phyloP scores from a whole-genome alignment of 2,797 vertebrate species.

The Cuculus canorus region DNA sequence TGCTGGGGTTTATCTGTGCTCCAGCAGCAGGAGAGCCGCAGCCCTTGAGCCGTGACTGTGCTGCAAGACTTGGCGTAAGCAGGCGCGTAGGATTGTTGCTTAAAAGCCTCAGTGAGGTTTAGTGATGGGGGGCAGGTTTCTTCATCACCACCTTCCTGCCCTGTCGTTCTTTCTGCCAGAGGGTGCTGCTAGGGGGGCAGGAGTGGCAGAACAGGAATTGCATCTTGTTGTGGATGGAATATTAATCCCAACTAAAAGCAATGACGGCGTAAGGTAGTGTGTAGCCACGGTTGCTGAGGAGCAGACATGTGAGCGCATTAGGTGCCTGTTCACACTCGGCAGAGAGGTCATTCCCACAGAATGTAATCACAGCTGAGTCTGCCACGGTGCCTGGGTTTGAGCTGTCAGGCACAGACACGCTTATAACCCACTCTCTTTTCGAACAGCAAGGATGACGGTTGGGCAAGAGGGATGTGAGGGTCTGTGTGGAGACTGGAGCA shows the following conservation, averaged over 20 bases:
- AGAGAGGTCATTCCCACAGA: background rate
- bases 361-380: background rate
- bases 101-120: background rate
- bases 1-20: background rate
- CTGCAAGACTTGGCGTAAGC: background rate
- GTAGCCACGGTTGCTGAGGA: background rate
- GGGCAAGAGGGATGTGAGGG: background rate
- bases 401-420: background rate
- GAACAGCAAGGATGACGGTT: background rate
- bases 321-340: background rate
- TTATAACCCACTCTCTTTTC: background rate
- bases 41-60: background rate
- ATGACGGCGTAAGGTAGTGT: background rate
- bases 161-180: background rate
- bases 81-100: background rate
- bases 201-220: background rate
- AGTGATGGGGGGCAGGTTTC: background rate
- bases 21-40: background rate
- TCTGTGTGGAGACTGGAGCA: background rate
- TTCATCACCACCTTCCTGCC: background rate
- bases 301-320: background rate
- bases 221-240: background rate
- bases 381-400: background rate
- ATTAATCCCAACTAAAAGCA: background rate
- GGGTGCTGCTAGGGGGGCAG: background rate